A percentile compares a stretch with the other conserved stretches of the same genome.
Evolutionary conservation across 2,888 invertebrate species (phyloP).

Genomic region (Orthosia gothica): DNA sequence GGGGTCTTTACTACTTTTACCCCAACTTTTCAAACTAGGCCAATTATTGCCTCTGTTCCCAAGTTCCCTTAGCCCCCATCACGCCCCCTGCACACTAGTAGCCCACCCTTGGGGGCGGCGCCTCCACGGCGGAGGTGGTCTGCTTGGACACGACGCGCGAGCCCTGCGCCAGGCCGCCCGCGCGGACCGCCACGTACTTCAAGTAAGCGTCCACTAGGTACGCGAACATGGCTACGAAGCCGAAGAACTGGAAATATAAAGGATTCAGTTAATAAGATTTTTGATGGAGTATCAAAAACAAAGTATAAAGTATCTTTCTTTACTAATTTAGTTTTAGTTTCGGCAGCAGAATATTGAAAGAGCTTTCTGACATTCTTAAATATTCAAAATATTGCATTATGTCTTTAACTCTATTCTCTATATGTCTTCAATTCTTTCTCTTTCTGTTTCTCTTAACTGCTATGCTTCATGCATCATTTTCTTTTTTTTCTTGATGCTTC

Average conservation of each 20-base stretch:
- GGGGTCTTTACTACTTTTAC: too few species aligned
- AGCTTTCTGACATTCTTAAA: conserved; percentile 56
- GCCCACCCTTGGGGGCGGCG: conserved; percentile 78
- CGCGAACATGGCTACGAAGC: conserved; percentile 95
- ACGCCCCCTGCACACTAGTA: conserved; percentile 71
- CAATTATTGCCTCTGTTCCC: not conserved
- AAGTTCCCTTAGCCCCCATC: not conserved
- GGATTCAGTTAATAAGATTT: too few species aligned
- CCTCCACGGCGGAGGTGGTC: conserved; percentile 91
- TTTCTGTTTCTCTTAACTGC: conserved; percentile 1
- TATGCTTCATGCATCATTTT: conserved; percentile 11
- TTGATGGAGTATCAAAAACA: too few species aligned
- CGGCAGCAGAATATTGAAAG: conserved; percentile 56
- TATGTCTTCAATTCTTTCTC: conserved; percentile 10
- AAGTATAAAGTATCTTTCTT: conserved; percentile 41
- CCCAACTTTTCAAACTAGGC: not conserved
- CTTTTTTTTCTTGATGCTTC: conserved; percentile 26
- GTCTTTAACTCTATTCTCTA: conserved; percentile 13
- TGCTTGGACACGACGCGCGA: conserved; percentile 93
- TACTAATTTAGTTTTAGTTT: conserved; percentile 52
- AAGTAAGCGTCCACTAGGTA: conserved; percentile 96
- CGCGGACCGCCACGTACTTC: conserved; percentile 93
- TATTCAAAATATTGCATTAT: conserved; percentile 50
- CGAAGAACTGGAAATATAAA: conserved; percentile 94
- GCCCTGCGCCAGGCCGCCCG: conserved; percentile 95